Percentiles rank a stretch among this genome's conserved stretches.
phyloP scores from a whole-genome alignment of 2,797 vertebrate genomes.

The Prunella strophiata region DNA sequence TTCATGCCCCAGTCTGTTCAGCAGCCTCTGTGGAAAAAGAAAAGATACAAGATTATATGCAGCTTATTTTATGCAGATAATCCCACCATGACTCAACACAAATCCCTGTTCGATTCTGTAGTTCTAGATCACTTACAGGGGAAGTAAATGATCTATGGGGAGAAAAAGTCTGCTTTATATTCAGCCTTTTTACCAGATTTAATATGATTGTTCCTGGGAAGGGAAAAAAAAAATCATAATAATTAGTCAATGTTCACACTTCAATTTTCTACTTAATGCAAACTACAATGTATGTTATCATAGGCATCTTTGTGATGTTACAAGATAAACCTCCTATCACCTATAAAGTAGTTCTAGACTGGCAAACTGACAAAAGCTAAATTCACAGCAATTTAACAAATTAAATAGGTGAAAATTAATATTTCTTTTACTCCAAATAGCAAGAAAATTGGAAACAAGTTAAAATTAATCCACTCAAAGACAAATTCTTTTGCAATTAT shows the following conservation, averaged over 20 bases:
- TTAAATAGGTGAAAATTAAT: neutral
- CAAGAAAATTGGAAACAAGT: conserved; percentile 30
- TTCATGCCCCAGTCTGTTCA: neutral
- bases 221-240: neutral
- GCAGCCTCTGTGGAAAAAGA: neutral
- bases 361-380: neutral
- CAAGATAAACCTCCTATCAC: neutral
- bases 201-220: neutral
- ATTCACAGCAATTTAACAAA: neutral
- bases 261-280: neutral
- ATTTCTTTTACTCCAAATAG: neutral
- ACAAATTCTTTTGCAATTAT: conserved; percentile 10
- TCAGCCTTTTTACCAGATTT: neutral
- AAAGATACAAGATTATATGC: neutral
- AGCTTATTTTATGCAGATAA: neutral
- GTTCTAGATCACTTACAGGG: neutral
- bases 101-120: neutral
- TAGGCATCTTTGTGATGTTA: neutral
- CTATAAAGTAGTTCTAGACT: neutral
- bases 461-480: conserved; percentile 2
- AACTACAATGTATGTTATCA: neutral
- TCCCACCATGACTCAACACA: neutral
- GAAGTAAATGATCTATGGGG: neutral
- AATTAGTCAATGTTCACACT: neutral
- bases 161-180: neutral